Percentiles rank a stretch among this genome's conserved stretches.
These are phyloP conservation scores for Galerucella pusilla DNA, from an alignment of 2,888 invertebrate genomes.

Conservation along the genomic window DNA sequence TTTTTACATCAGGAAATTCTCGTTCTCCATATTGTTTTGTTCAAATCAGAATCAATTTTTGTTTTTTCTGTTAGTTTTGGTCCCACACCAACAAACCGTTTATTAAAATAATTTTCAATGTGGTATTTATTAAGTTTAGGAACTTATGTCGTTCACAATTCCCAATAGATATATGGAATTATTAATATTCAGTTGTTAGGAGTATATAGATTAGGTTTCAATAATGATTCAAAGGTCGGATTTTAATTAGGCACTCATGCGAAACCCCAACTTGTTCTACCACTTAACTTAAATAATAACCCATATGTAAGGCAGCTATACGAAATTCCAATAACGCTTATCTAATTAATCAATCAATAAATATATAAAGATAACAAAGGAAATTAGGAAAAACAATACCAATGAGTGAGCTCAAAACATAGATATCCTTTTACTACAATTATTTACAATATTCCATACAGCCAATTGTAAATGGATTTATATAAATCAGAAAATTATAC, in stretches of 20 bases:
- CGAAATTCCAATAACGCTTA: not conserved
- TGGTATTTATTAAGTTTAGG: too few relatives aligned
- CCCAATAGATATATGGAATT: too few relatives aligned
- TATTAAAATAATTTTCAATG: too few relatives aligned
- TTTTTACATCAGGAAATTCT: too few relatives aligned
- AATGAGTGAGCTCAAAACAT: not conserved
- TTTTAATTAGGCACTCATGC: not conserved
- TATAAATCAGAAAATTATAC: not conserved
- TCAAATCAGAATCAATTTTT: too few relatives aligned
- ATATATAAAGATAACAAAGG: not conserved
- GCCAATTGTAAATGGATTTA: not conserved
- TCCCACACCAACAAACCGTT: too few relatives aligned
- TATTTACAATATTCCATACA: not conserved
- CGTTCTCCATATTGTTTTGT: too few relatives aligned
- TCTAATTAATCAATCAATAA: not conserved
- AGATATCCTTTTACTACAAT: not conserved
- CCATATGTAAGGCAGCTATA: not conserved
- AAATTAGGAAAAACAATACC: not conserved
- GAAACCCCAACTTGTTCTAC: not conserved
- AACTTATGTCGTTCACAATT: too few relatives aligned
- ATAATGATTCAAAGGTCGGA: not conserved
- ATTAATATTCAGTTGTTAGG: too few relatives aligned
- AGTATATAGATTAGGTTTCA: too few relatives aligned
- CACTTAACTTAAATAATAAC: not conserved
- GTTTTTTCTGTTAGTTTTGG: too few relatives aligned